Evolutionary conservation across 35 echinoderm and acorn worm genomes (phyloP), one percentile per base, ranked within the genome.

Genomic region (Holothuria glaberrima): DNA sequence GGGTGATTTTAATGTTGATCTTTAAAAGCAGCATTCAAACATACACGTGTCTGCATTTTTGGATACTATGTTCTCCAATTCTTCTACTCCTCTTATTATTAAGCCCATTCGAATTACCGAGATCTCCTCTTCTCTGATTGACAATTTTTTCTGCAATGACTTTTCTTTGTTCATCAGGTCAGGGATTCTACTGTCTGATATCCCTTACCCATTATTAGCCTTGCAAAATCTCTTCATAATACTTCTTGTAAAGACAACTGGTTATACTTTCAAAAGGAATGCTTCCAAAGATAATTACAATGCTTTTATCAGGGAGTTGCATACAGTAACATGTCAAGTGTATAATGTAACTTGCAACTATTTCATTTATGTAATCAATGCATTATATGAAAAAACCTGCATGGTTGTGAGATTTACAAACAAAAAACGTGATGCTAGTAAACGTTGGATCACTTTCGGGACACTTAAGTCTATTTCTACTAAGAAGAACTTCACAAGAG

Each of bases 141-240:
- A 72, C 18, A 35, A 72, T 3, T 30, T 72, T 72, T 72, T 72
- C 69, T 72, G 30, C 9, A 33, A 72, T 72, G n/a, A n/a, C n/a
- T n/a, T n/a, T n/a, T n/a, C n/a, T n/a, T n/a, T n/a, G n/a, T n/a
- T n/a, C n/a, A n/a, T 18, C 70, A 73, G 7, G 25, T 31, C 70
- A 73, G 70, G 70, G 70, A 73, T 73, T 73, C 70, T 33, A 12
- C 26, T 33, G 28, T 73, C 29, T 31, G 70, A 73, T 73, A 73
- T 73, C 70, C 6, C 32, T 46, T 73, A 13, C 29, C 70, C 25
- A 73, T 73, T 4, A 0, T 73, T 35, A 73, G 70, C 70, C 19
- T 66, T n/a, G n/a, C n/a, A n/a, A n/a, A n/a, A n/a, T n/a, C n/a
- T n/a, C n/a, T n/a, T n/a, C n/a, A n/a, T n/a, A n/a, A n/a, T n/a